These are phyloP conservation scores for Coptodon bakossiorum DNA, from an alignment of 2,113 vertebrate species.

Conservation along the genomic window DNA sequence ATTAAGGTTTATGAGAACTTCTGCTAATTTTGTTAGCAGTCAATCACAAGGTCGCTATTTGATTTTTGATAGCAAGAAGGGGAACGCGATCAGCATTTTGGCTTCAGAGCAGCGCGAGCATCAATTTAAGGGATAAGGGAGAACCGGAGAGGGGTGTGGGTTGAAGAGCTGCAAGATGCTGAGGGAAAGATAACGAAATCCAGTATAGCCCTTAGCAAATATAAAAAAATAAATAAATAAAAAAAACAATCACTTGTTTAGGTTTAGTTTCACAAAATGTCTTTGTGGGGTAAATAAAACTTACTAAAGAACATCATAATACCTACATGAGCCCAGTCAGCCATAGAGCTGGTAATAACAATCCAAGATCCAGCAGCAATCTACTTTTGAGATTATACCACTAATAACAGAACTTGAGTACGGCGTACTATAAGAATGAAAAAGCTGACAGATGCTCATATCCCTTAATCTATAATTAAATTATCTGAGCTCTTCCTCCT, in stretches of 20 bases:
- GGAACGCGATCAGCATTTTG: not conserved
- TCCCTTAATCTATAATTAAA: conserved; percentile 71
- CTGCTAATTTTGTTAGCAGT: conserved; percentile 77
- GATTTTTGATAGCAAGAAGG: conserved; percentile 50
- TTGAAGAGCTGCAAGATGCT: conserved; percentile 30
- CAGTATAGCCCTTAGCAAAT: not conserved
- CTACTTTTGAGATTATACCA: not conserved
- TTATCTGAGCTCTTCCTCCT: conserved; percentile 77
- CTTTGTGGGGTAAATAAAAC: not conserved
- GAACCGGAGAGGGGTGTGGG: conserved; percentile 11
- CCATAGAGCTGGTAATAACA: conserved; percentile 11
- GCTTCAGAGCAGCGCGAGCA: conserved; percentile 53
- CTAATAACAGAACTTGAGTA: conserved; percentile 13
- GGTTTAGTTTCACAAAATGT: not conserved
- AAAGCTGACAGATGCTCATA: conserved; percentile 47
- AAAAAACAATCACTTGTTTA: not conserved
- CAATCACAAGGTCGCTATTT: conserved; percentile 58
- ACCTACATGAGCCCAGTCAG: not conserved
- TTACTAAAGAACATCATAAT: not conserved
- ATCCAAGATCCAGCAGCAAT: not conserved
- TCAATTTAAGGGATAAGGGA: conserved; percentile 53
- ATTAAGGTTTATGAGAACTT: conserved; percentile 82
- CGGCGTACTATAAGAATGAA: conserved; percentile 13
- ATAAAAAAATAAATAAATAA: not conserved
- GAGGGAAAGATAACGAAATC: conserved; percentile 38